Conservation (phyloP, 2,888 invertebrate genomes). For the Frankliniella fusca region DNA sequence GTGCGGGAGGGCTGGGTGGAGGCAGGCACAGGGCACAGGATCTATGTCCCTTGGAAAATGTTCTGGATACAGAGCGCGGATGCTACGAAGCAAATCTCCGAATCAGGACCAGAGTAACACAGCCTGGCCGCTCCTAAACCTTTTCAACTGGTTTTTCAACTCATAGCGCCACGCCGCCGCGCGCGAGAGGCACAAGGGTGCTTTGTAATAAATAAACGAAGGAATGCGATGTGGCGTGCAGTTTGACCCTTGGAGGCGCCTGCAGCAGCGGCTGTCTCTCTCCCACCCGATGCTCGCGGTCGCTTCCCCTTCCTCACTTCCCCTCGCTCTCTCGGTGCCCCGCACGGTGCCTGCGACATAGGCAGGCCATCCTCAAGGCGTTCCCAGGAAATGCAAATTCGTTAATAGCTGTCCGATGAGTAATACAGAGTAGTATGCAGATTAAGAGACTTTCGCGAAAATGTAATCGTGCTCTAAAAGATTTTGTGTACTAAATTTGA, state of each 20-base stretch:
- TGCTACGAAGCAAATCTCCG: too few species aligned
- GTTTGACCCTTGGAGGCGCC: constrained; percentile 15
- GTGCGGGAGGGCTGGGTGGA: too few species aligned
- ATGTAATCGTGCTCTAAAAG: background rate
- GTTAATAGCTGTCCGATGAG: constrained; percentile 19
- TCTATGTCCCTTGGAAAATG: too few species aligned
- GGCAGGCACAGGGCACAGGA: too few species aligned
- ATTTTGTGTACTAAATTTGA: too few species aligned
- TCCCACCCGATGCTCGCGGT: background rate
- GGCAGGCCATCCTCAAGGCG: background rate
- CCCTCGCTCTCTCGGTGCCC: background rate
- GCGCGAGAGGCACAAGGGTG: background rate
- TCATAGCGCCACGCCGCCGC: too few species aligned
- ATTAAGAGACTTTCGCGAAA: background rate
- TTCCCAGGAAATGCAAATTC: constrained; percentile 24
- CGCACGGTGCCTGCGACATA: background rate
- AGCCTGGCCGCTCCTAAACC: background rate
- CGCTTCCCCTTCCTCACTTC: background rate
- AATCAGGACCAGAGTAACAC: background rate
- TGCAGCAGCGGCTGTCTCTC: background rate
- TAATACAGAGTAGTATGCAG: constrained; percentile 25
- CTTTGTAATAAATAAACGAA: background rate
- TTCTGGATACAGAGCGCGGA: too few species aligned
- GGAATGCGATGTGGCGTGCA: constrained; percentile 2
- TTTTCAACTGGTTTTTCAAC: background rate